phyloP scores from a whole-genome alignment of 2,113 vertebrate species.

The Gavialis gangeticus region DNA sequence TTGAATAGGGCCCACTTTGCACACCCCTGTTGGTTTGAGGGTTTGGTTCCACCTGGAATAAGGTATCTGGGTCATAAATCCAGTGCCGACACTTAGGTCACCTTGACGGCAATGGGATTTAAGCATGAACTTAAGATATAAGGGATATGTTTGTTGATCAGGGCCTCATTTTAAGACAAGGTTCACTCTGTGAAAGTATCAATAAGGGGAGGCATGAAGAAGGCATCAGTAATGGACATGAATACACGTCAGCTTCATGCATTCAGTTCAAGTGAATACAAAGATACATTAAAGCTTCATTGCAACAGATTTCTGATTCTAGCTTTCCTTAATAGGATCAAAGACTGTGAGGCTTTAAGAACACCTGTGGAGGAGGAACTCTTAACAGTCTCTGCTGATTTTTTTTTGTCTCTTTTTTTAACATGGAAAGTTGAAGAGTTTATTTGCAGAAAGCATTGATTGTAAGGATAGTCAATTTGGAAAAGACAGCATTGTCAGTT shows the following conservation, averaged over 20 bases:
- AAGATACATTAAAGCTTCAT: not conserved
- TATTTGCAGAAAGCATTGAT: conserved; percentile 54
- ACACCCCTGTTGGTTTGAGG: too few relatives aligned
- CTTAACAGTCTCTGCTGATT: conserved; percentile 22
- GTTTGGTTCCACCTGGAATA: too few relatives aligned
- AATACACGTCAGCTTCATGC: not conserved
- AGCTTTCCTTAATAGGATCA: not conserved
- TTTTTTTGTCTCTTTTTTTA: not conserved
- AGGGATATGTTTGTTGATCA: not conserved
- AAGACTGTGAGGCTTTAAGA: not conserved
- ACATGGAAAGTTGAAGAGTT: conserved; percentile 44
- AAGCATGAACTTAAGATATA: not conserved
- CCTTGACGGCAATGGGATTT: not conserved
- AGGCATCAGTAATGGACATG: not conserved
- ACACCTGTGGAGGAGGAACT: not conserved
- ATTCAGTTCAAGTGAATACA: not conserved
- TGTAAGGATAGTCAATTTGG: not conserved
- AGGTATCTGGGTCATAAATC: too few relatives aligned
- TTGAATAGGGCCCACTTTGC: too few relatives aligned
- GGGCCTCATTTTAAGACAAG: not conserved
- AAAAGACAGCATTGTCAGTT: conserved; percentile 60
- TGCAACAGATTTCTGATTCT: not conserved
- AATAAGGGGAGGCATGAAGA: not conserved
- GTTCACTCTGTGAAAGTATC: not conserved
- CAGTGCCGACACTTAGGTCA: not conserved